Conservation (phyloP, 2,797 vertebrate genomes). For the Myotis planiceps region DNA sequence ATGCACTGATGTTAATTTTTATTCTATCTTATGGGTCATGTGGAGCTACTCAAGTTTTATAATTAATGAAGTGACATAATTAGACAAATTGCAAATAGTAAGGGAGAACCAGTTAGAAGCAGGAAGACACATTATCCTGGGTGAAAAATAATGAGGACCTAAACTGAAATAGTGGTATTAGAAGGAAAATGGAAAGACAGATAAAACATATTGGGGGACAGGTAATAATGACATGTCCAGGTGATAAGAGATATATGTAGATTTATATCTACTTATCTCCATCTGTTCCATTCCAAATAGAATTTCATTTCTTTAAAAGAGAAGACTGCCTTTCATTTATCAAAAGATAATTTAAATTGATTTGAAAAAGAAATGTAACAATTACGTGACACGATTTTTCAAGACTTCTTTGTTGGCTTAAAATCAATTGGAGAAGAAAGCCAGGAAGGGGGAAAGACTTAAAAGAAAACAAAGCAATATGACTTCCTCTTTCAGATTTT, state of each 20-base stretch:
- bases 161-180: neutral
- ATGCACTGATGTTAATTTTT: neutral
- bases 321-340: neutral
- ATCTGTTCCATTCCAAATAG: neutral
- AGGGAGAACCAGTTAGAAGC: neutral
- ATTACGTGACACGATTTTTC: neutral
- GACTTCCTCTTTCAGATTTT: neutral
- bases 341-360: neutral
- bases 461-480: neutral
- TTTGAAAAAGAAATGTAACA: constrained; percentile 2
- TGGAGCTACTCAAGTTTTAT: neutral
- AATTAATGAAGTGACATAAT: neutral
- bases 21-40: neutral
- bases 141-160: neutral
- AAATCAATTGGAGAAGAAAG: neutral
- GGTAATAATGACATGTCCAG: neutral
- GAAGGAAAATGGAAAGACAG: neutral
- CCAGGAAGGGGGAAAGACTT: neutral
- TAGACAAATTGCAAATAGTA: neutral
- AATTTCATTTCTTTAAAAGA: neutral
- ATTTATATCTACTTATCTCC: neutral
- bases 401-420: neutral
- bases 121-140: neutral
- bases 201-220: neutral
- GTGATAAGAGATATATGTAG: neutral